These are phyloP conservation scores for Nylanderia fulva DNA, from an alignment of 1,140 invertebrate genomes.

Conservation along the genomic window DNA sequence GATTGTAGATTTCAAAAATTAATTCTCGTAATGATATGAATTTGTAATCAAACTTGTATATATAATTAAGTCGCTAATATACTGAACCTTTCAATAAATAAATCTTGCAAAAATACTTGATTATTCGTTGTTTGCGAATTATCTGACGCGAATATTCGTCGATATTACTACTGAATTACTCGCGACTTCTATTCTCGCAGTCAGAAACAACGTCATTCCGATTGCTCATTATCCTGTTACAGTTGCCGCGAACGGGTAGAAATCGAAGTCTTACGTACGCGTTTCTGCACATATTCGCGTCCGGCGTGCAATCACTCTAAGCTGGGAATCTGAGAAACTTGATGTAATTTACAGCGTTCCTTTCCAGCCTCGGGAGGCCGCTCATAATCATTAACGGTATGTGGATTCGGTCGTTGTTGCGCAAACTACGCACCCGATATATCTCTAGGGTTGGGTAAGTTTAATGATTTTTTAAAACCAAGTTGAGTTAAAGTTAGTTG, in stretches of 20 bases:
- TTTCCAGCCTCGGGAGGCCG: slow-evolving; percentile 29
- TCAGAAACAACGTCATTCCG: slow-evolving; percentile 13
- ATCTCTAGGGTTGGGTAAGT: too few relatives aligned
- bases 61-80: not conserved
- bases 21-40: too few relatives aligned
- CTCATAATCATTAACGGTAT: slow-evolving; percentile 55
- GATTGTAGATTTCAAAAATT: not conserved
- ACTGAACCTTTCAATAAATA: not conserved
- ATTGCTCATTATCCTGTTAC: slow-evolving; percentile 39
- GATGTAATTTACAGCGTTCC: slow-evolving; percentile 40
- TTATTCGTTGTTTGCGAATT: not conserved
- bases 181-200: slow-evolving; percentile 22
- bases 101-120: not conserved
- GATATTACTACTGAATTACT: not conserved
- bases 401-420: slow-evolving; percentile 24
- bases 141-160: slow-evolving; percentile 3
- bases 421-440: slow-evolving; percentile 6
- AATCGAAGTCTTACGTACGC: not conserved
- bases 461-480: too few relatives aligned
- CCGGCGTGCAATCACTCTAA: slow-evolving; percentile 17
- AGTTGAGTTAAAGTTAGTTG: too few relatives aligned
- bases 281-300: not conserved
- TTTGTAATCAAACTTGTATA: not conserved
- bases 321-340: slow-evolving; percentile 39
- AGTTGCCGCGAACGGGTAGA: slow-evolving; percentile 40